phyloP scores from a whole-genome alignment of 2,888 invertebrate species.

The Scaptomyza polygonia region DNA sequence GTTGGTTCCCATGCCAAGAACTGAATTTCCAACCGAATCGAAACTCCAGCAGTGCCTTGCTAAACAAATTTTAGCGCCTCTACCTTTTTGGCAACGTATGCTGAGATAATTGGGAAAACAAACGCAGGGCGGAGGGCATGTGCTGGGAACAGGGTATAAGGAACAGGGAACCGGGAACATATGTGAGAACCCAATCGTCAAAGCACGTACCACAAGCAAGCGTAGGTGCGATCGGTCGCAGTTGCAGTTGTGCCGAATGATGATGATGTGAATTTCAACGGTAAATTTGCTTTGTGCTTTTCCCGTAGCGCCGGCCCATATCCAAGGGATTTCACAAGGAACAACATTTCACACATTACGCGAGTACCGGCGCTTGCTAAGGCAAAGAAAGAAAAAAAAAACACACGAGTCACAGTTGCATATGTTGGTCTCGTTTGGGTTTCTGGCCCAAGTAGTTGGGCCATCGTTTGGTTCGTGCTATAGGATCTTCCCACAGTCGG shows the following conservation, averaged over 20 bases:
- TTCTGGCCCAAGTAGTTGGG: constrained; percentile 3
- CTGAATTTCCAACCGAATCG: constrained; percentile 25
- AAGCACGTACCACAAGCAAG: constrained; percentile 65
- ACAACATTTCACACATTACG: constrained; percentile 57
- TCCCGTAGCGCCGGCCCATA: constrained; percentile 74
- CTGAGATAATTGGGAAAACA: constrained; percentile 61
- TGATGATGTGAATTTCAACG: constrained; percentile 59
- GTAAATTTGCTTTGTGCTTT: constrained; percentile 59
- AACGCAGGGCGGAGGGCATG: constrained; percentile 44
- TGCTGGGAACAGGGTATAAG: constrained; percentile 2
- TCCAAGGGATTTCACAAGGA: constrained; percentile 65
- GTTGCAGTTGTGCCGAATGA: constrained; percentile 68
- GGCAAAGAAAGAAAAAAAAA: constrained; percentile 49
- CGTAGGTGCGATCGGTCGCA: constrained; percentile 68
- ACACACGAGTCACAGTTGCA: constrained; percentile 71
- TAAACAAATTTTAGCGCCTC: constrained; percentile 70
- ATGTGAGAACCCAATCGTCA: constrained; percentile 37
- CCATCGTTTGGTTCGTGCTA: constrained; percentile 54
- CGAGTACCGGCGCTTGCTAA: constrained; percentile 62
- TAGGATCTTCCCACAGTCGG: constrained; percentile 55
- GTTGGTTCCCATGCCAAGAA: constrained; percentile 20
- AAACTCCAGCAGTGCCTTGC: constrained; percentile 53
- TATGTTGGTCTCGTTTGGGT: constrained; percentile 56
- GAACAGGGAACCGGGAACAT: constrained; percentile 36
- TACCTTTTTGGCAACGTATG: constrained; percentile 56